phyloP scores from a whole-genome alignment of 2,113 vertebrate genomes.

The Puntigrus tetrazona region DNA sequence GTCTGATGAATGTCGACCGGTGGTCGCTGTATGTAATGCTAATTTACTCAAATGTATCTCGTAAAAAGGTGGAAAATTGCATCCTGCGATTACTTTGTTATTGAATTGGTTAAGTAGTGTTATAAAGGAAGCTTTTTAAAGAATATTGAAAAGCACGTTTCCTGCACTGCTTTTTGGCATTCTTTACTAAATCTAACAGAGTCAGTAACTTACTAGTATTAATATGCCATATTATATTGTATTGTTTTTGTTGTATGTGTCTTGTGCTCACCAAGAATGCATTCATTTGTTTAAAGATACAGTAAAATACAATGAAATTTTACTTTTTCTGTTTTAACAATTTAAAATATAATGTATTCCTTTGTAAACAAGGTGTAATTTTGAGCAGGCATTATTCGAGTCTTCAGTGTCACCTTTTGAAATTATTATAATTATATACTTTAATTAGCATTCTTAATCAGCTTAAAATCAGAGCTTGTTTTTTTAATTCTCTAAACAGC shows the following conservation, averaged over 20 bases:
- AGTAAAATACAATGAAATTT: background rate
- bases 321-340: background rate
- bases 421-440: background rate
- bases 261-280: background rate
- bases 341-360: background rate
- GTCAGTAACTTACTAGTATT: background rate
- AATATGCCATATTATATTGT: background rate
- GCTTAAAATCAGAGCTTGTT: background rate
- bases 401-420: background rate
- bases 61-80: background rate
- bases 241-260: background rate
- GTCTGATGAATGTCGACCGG: background rate
- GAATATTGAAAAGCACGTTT: background rate
- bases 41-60: background rate
- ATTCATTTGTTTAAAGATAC: background rate
- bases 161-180: background rate
- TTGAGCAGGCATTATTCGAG: background rate
- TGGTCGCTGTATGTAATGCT: background rate
- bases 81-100: background rate
- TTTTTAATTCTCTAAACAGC: background rate
- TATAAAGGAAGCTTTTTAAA: background rate
- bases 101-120: background rate
- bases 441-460: background rate
- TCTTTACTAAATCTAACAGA: background rate
- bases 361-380: background rate